These are phyloP conservation scores for Drosophila parthenogenetica DNA, from an alignment of 2,888 invertebrate genomes.

Conservation along the genomic window DNA sequence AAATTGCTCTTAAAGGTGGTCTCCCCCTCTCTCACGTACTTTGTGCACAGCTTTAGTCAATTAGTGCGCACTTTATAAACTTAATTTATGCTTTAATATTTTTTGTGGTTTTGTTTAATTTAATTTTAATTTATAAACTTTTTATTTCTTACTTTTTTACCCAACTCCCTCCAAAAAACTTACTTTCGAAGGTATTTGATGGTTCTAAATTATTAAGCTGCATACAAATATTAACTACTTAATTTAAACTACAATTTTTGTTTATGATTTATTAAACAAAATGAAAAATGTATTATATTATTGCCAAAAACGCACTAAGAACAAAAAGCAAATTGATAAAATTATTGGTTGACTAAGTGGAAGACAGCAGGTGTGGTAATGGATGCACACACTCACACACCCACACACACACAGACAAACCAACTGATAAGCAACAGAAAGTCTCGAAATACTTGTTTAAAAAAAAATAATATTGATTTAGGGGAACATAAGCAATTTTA, in stretches of 20 bases:
- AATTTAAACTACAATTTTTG: conserved; percentile 16
- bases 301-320: conserved; percentile 61
- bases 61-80: conserved; percentile 3
- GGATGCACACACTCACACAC: conserved; percentile 53
- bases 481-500: conserved; percentile 19
- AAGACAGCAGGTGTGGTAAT: conserved; percentile 48
- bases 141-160: conserved; percentile 68
- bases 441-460: conserved; percentile 74
- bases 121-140: conserved; percentile 68
- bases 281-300: conserved; percentile 58
- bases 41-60: conserved; percentile 18
- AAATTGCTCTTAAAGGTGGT: neutral
- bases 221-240: conserved; percentile 19
- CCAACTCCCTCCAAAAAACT: conserved; percentile 31
- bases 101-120: conserved; percentile 58
- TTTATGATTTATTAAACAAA: conserved; percentile 60
- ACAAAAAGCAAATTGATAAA: conserved; percentile 42
- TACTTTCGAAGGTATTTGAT: conserved; percentile 66
- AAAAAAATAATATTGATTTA: conserved; percentile 3
- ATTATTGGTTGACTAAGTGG: conserved; percentile 37
- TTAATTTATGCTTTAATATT: conserved; percentile 24
- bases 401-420: conserved; percentile 45
- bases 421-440: conserved; percentile 38
- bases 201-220: conserved; percentile 30
- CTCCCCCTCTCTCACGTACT: neutral